These are phyloP conservation scores for Mobula hypostoma DNA, from an alignment of 2,113 vertebrate species.

Conservation along the genomic window DNA sequence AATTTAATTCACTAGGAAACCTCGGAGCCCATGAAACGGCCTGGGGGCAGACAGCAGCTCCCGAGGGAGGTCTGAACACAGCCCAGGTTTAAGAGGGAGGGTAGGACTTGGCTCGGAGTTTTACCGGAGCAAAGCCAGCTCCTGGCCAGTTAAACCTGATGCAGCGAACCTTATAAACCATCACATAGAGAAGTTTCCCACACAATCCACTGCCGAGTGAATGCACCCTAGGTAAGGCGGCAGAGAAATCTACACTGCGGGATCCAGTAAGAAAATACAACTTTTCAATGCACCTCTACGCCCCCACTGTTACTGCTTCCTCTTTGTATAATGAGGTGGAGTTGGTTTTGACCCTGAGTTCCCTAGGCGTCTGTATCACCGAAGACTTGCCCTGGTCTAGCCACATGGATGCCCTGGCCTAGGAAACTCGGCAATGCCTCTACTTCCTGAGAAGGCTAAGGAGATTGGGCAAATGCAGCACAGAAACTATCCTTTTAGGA, in stretches of 20 bases:
- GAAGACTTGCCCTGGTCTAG: no score
- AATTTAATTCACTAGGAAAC: neutral
- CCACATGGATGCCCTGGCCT: no score
- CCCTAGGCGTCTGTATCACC: no score
- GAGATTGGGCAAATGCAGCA: no score
- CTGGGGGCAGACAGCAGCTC: neutral
- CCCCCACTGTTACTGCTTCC: no score
- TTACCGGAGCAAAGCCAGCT: neutral
- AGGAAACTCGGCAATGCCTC: no score
- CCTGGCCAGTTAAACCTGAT: neutral
- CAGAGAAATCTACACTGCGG: neutral
- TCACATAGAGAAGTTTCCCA: no score
- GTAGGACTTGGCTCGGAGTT: neutral
- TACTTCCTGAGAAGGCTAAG: no score
- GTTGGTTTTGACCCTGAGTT: no score
- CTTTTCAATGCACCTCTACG: neutral
- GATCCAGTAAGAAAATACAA: neutral
- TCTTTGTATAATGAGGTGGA: no score
- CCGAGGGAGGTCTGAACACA: neutral
- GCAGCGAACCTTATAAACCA: neutral
- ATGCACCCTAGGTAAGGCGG: neutral
- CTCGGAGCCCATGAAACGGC: neutral
- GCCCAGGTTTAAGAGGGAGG: neutral
- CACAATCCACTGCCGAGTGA: neutral
- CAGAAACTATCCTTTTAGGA: no score